A percentile compares a stretch with the other conserved stretches of the same genome.
phyloP scores from a whole-genome alignment of 2,888 invertebrate genomes.

The Drosophila neutralis region DNA sequence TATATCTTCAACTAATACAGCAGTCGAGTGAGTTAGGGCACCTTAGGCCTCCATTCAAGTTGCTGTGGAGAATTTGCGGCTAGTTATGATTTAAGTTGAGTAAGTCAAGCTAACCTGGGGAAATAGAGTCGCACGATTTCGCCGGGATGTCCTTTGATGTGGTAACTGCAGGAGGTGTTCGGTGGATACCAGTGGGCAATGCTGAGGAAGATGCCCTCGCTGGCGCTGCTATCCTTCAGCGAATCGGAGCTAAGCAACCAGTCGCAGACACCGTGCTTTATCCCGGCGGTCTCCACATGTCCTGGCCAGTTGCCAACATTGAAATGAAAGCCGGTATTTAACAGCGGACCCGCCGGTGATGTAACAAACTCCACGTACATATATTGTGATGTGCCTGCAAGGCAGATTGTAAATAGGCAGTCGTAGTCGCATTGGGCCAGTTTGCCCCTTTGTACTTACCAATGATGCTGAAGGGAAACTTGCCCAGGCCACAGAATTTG shows the following conservation, averaged over 20 bases:
- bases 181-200: slow-evolving; percentile 98
- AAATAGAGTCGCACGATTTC: slow-evolving; percentile 96
- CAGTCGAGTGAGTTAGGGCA: neutral
- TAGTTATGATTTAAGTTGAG: neutral
- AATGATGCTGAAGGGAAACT: slow-evolving; percentile 96
- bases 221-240: slow-evolving; percentile 90
- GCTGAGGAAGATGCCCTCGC: slow-evolving; percentile 95
- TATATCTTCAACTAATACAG: too few relatives aligned
- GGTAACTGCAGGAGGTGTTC: slow-evolving; percentile 95
- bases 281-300: slow-evolving; percentile 95
- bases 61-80: neutral
- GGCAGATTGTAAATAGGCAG: slow-evolving; percentile 13
- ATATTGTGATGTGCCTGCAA: slow-evolving; percentile 91
- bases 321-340: slow-evolving; percentile 97
- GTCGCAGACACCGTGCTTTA: slow-evolving; percentile 93
- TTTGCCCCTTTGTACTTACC: slow-evolving; percentile 84
- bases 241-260: slow-evolving; percentile 94
- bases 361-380: slow-evolving; percentile 95
- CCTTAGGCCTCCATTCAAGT: neutral
- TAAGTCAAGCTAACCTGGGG: slow-evolving; percentile 87
- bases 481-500: slow-evolving; percentile 96
- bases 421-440: slow-evolving; percentile 12
- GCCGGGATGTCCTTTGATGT: slow-evolving; percentile 93
- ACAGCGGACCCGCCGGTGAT: slow-evolving; percentile 93
- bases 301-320: slow-evolving; percentile 98